phyloP scores from a whole-genome alignment of 2,888 invertebrate genomes.

The Andrena marginata region DNA sequence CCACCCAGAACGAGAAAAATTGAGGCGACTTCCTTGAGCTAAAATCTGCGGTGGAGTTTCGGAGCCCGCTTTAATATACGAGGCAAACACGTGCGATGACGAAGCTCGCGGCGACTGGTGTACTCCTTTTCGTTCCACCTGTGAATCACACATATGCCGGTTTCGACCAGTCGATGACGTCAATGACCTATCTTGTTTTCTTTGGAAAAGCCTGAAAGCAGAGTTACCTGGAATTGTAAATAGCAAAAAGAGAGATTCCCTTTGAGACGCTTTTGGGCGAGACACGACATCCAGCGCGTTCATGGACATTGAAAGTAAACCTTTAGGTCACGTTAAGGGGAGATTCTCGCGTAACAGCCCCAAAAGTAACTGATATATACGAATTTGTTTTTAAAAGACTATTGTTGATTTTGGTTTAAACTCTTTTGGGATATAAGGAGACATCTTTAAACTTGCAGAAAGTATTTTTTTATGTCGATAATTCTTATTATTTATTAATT shows the following conservation, averaged over 20 bases:
- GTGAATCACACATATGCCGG: slow-evolving; percentile 30
- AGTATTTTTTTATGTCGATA: too few relatives aligned
- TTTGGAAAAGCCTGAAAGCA: background rate
- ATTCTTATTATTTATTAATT: too few relatives aligned
- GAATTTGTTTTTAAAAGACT: too few relatives aligned
- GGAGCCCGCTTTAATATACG: slow-evolving; percentile 3
- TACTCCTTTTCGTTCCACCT: slow-evolving; percentile 21
- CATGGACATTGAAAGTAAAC: too few relatives aligned
- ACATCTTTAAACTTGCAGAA: too few relatives aligned
- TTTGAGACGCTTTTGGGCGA: too few relatives aligned
- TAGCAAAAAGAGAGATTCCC: background rate
- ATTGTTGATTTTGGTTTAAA: too few relatives aligned
- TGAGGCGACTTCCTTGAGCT: slow-evolving; percentile 3
- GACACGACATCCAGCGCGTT: too few relatives aligned
- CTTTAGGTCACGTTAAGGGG: too few relatives aligned
- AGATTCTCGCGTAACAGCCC: too few relatives aligned
- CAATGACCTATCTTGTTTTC: slow-evolving; percentile 31
- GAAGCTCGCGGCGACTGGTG: background rate
- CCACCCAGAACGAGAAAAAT: background rate
- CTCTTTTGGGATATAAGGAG: too few relatives aligned
- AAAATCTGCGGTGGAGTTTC: background rate
- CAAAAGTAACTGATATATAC: too few relatives aligned
- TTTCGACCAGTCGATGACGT: slow-evolving; percentile 35
- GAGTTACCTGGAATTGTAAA: background rate
- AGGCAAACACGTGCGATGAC: slow-evolving; percentile 31